phyloP scores from a whole-genome alignment of 1,140 invertebrate species.

The Drosophila lacertosa region DNA sequence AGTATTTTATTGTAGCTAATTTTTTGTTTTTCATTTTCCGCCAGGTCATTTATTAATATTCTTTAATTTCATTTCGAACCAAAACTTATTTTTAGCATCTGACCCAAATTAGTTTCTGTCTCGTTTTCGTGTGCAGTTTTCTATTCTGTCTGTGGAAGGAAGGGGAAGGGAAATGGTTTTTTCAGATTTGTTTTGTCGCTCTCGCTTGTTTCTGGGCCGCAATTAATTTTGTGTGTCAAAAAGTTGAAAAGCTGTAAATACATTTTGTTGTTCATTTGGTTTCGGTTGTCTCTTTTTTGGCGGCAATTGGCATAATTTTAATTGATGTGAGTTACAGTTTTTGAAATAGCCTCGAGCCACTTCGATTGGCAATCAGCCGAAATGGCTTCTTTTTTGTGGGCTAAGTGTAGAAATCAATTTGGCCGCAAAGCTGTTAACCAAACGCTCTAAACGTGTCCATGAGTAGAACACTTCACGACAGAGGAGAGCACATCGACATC shows the following conservation, averaged over 20 bases:
- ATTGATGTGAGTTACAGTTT: slow-evolving; percentile 35
- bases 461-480: slow-evolving; percentile 40
- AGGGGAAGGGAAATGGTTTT: slow-evolving; percentile 1
- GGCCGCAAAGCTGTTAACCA: slow-evolving; percentile 31
- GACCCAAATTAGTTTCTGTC: slow-evolving; percentile 33
- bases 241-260: slow-evolving; percentile 15
- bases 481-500: slow-evolving; percentile 5
- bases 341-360: slow-evolving; percentile 1
- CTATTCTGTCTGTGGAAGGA: slow-evolving; percentile 14
- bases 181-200: slow-evolving; percentile 6
- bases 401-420: slow-evolving; percentile 45
- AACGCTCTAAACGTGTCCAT: slow-evolving; percentile 33
- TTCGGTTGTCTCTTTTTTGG: neutral
- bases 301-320: slow-evolving; percentile 44
- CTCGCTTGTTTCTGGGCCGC: slow-evolving; percentile 23
- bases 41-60: slow-evolving; percentile 7
- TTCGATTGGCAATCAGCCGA: slow-evolving; percentile 7
- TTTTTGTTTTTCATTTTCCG: too few relatives aligned
- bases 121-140: slow-evolving; percentile 12
- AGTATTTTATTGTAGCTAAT: too few relatives aligned
- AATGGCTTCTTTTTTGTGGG: slow-evolving; percentile 34
- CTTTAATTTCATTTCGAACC: neutral
- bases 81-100: slow-evolving; percentile 47
- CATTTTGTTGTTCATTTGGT: slow-evolving; percentile 16
- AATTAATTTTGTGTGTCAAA: slow-evolving; percentile 35